Percentiles rank a stretch among this genome's conserved stretches.
These are phyloP conservation scores for Nephrotoma guestfalica DNA, from an alignment of 2,888 invertebrate species.

Conservation along the genomic window DNA sequence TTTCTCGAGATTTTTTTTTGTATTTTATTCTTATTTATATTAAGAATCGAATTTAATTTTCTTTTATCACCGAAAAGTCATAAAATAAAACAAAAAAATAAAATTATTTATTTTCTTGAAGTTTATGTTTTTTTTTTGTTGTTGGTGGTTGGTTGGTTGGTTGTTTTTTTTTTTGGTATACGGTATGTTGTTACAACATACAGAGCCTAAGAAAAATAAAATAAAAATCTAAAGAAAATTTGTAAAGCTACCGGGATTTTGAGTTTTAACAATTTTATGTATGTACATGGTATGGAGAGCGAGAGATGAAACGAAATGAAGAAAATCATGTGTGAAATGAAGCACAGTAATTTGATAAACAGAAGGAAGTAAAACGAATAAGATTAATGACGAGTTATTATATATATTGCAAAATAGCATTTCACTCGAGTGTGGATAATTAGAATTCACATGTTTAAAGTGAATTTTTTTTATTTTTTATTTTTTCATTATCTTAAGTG, in stretches of 20 bases:
- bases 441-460: background rate
- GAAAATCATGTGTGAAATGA: background rate
- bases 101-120: background rate
- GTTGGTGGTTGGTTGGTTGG: background rate
- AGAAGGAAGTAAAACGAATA: background rate
- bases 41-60: background rate
- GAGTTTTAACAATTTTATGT: background rate
- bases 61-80: background rate
- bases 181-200: background rate
- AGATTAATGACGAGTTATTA: background rate
- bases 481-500: background rate
- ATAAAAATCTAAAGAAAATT: background rate
- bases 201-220: background rate
- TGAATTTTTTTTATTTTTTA: background rate
- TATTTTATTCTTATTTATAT: background rate
- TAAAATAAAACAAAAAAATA: background rate
- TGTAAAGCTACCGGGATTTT: background rate
- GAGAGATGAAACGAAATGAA: background rate
- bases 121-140: background rate
- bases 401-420: background rate
- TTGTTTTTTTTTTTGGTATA: background rate
- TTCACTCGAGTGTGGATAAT: background rate
- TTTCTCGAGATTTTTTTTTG: background rate
- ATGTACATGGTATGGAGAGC: background rate
- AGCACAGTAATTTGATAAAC: background rate